Evolutionary conservation across 2,113 vertebrate species (phyloP), one percentile per base, ranked within the genome.

Genomic region (Anas platyrhynchos): DNA sequence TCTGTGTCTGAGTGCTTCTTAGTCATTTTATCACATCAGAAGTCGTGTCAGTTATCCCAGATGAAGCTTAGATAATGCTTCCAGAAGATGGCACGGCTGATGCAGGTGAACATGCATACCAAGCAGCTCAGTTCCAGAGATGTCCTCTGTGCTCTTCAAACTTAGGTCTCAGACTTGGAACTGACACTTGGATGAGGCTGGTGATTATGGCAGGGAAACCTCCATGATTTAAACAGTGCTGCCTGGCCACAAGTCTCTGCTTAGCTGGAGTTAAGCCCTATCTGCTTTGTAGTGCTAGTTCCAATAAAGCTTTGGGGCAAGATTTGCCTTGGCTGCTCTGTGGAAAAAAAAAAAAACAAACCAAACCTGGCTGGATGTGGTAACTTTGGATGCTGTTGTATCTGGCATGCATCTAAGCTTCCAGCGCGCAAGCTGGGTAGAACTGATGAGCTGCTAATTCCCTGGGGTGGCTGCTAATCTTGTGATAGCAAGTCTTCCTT

Each of bases 341-440:
- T 46, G 72, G 44, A 59, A 7, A 55, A 54, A 8, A 48, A 55
- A 54, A 8, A 16, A 16, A 38, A 50, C 15, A 38, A 46, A 66
- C 4, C 2, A 36, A 55, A 4, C 20, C 69, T 43, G 66, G 61
- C 29, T 29, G 61, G 46, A 17, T 5, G 22, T 61, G 66, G 63
- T 26, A 41, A 8, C 69, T 23, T 9, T 1, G n/a, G 58, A 34
- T 13, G 3, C 25, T 32, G 0, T 9, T 27, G 11, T 0, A 43
- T 34, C 52, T 92, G 77, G 26, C 48, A 46, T 27, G 4, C 38
- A 16, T 31, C 0, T 20, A 66, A 44, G 78, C 4, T 56, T 29
- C 73, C 48, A 61, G 32, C 43, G 16, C 32, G 18, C 9, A 0
- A 2, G 5, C 1, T 5, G 55, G 20, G 10, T n/a, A 0, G 15